These are phyloP conservation scores for Tenthredo mesomela DNA, from an alignment of 2,888 invertebrate genomes.

Conservation along the genomic window DNA sequence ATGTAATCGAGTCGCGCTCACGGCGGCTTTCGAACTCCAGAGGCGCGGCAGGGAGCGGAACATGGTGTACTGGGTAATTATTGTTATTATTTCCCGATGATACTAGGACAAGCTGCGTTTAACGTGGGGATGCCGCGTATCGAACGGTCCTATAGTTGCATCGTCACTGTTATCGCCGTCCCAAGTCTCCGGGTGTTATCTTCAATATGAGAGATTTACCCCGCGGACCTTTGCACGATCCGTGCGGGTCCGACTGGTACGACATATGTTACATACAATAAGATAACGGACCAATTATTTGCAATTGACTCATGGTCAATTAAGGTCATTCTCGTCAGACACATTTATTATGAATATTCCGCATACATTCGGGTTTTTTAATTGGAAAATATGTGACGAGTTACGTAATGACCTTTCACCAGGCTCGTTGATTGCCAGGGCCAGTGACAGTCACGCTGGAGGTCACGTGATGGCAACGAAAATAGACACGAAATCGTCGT, in stretches of 20 bases:
- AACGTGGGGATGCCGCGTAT: not conserved
- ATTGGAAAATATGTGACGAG: not conserved
- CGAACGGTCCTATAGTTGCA: constrained; percentile 10
- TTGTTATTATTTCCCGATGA: constrained; percentile 35
- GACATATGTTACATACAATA: not conserved
- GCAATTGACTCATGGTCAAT: not conserved
- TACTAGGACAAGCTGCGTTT: not conserved
- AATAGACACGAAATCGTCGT: not conserved
- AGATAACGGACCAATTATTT: not conserved
- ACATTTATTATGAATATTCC: not conserved
- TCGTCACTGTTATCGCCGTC: constrained; percentile 8
- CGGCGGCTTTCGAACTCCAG: constrained; percentile 7
- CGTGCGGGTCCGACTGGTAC: not conserved
- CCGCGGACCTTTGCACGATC: constrained; percentile 8
- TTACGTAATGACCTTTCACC: constrained; percentile 24
- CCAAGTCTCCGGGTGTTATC: constrained; percentile 17
- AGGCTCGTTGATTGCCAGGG: not conserved
- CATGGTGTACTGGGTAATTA: constrained; percentile 24
- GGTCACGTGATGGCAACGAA: not conserved
- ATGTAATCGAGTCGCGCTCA: constrained; percentile 19
- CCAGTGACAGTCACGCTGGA: not conserved
- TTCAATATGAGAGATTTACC: not conserved
- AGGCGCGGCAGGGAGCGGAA: constrained; percentile 42
- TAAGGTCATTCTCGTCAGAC: not conserved
- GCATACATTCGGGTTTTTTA: not conserved